A percentile compares a stretch with the other conserved stretches of the same genome.
These are phyloP conservation scores for Halesus radiatus DNA, from an alignment of 1,140 invertebrate species.

Conservation along the genomic window DNA sequence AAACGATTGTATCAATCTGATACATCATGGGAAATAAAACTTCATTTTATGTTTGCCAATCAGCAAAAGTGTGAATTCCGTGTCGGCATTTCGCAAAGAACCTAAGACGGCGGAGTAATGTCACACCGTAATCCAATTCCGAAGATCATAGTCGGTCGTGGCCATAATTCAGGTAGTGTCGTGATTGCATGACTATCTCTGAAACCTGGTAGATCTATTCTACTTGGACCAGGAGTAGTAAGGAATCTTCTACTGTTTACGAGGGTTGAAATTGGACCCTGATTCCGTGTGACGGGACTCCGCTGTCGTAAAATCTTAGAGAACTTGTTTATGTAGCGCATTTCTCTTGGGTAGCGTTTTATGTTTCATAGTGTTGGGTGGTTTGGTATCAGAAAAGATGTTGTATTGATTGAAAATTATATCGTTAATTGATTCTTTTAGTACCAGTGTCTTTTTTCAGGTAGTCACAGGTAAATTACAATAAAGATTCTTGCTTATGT, in stretches of 20 bases:
- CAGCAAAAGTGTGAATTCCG: background rate
- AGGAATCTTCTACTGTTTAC: background rate
- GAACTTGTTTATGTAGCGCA: background rate
- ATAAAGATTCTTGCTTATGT: too few species aligned
- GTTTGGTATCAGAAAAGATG: too few species aligned
- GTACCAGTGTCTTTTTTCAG: too few species aligned
- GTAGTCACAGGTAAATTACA: too few species aligned
- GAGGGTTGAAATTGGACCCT: background rate
- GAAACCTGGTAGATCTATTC: too few species aligned
- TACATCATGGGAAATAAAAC: too few species aligned
- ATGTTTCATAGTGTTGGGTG: background rate
- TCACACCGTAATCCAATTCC: background rate
- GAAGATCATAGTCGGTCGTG: background rate
- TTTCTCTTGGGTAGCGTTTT: background rate
- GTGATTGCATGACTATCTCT: conserved; percentile 1
- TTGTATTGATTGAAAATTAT: too few species aligned
- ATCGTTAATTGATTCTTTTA: too few species aligned
- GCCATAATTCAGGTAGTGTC: background rate
- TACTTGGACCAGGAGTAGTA: background rate
- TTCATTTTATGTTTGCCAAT: too few species aligned
- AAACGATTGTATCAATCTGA: too few species aligned
- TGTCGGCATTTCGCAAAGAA: background rate
- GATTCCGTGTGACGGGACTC: background rate
- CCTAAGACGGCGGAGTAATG: background rate
- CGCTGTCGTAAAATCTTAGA: background rate